Evolutionary conservation across 1,140 invertebrate genomes (phyloP).

Genomic region (Dinothrombium tinctorium): DNA sequence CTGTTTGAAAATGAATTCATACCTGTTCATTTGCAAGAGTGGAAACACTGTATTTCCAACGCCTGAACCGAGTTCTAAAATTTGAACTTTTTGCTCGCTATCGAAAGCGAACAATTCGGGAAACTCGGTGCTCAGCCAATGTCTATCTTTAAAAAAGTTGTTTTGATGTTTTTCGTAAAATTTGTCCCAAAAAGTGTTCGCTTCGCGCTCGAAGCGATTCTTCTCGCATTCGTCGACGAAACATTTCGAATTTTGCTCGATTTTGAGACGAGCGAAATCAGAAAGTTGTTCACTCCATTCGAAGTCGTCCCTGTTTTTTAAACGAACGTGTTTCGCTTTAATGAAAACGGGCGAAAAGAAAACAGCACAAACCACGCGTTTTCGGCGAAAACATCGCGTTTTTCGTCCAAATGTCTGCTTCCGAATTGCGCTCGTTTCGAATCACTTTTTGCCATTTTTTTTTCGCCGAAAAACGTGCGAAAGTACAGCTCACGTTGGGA

Average conservation of each 20-base stretch:
- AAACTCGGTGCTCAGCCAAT: conserved; percentile 96
- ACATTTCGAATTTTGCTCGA: conserved; percentile 43
- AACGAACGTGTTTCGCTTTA: neutral
- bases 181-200: conserved; percentile 65
- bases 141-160: conserved; percentile 90
- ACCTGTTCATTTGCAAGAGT: conserved; percentile 46
- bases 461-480: no score
- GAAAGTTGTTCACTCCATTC: conserved; percentile 67
- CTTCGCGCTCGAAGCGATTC: conserved; percentile 45
- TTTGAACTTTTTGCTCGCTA: neutral
- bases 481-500: no score
- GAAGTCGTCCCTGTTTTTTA: conserved; percentile 60
- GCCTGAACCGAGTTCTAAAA: conserved; percentile 54
- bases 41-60: conserved; percentile 93
- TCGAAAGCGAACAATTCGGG: conserved; percentile 62
- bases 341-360: neutral
- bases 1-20: neutral
- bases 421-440: conserved; percentile 23
- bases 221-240: conserved; percentile 32
- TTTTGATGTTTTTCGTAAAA: conserved; percentile 86
- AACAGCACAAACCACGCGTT: conserved; percentile 62
- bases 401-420: conserved; percentile 34
- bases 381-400: conserved; percentile 63
- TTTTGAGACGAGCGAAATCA: conserved; percentile 40
- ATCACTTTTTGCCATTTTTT: no score